Percentiles rank a stretch among this genome's conserved stretches.
Evolutionary conservation across 2,797 vertebrate species (phyloP).

Genomic region (Brachyrhaphis roseni): DNA sequence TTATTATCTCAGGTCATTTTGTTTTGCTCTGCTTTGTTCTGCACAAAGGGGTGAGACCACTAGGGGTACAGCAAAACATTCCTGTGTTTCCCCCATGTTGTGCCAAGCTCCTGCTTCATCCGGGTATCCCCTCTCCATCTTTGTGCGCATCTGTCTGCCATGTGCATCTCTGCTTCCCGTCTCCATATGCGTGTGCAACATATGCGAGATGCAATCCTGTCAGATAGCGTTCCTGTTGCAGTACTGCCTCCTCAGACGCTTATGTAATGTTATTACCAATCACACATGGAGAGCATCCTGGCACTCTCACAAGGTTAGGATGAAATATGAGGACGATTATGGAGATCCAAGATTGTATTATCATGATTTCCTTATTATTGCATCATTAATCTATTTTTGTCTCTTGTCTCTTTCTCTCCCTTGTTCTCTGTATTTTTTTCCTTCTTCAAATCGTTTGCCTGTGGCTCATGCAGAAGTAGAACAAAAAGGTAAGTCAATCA

Average conservation of each 20-base stretch:
- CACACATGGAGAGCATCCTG: constrained; percentile 75
- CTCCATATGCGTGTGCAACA: constrained; percentile 43
- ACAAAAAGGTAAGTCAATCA: constrained; percentile 96
- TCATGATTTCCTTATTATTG: constrained; percentile 80
- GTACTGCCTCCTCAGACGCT: constrained; percentile 60
- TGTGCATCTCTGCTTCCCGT: constrained; percentile 16
- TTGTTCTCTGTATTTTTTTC: constrained; percentile 37
- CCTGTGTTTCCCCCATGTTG: constrained; percentile 4
- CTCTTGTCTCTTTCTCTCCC: constrained; percentile 59
- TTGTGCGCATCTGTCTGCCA: constrained; percentile 20
- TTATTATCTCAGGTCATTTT: constrained; percentile 55
- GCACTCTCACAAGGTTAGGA: constrained; percentile 79
- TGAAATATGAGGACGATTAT: constrained; percentile 80
- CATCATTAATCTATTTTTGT: constrained; percentile 84
- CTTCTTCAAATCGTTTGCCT: constrained; percentile 44
- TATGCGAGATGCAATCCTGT: constrained; percentile 65
- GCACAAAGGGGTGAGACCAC: constrained; percentile 9
- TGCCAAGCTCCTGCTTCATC: constrained; percentile 11
- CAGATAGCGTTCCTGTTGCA: constrained; percentile 56
- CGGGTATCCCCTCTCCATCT: not conserved
- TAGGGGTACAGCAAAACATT: constrained; percentile 11
- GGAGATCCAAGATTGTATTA: constrained; percentile 79
- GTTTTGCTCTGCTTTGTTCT: constrained; percentile 39
- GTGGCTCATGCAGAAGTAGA: constrained; percentile 94
- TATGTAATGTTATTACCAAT: constrained; percentile 77